A percentile compares a stretch with the other conserved stretches of the same genome.
phyloP scores from a whole-genome alignment of 2,797 vertebrate genomes.

The Gallinago solitaria region DNA sequence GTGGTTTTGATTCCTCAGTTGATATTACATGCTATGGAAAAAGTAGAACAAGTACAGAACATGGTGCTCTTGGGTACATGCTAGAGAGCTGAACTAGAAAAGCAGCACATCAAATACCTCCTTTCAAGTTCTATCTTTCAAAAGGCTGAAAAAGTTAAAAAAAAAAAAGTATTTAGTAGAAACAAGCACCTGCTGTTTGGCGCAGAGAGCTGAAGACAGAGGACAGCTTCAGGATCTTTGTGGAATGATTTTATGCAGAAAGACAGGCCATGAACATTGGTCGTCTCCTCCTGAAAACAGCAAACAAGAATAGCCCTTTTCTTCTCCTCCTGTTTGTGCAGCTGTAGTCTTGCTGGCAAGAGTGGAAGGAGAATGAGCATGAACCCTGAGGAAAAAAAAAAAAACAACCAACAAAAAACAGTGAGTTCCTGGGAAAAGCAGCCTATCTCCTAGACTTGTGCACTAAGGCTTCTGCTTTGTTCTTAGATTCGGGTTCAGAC shows the following conservation, averaged over 20 bases:
- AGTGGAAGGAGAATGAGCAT: constrained; percentile 39
- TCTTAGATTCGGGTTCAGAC: background rate
- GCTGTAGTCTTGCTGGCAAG: constrained; percentile 61
- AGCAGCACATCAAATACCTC: background rate
- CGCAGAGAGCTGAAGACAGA: background rate
- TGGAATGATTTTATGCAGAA: constrained; percentile 31
- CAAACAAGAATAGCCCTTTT: constrained; percentile 55
- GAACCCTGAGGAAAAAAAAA: constrained; percentile 21
- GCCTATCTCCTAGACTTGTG: background rate
- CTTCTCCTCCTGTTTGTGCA: constrained; percentile 63
- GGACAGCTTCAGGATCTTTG: constrained; percentile 46
- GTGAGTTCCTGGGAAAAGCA: constrained; percentile 41
- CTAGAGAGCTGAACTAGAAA: background rate
- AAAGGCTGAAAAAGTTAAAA: background rate
- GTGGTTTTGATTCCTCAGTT: background rate
- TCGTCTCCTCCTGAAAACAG: constrained; percentile 49
- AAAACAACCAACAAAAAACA: background rate
- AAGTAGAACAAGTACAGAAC: background rate
- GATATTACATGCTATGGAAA: background rate
- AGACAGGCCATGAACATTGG: constrained; percentile 30
- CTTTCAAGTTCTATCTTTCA: background rate
- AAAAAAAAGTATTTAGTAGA: background rate
- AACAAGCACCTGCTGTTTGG: constrained; percentile 11
- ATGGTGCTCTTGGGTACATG: background rate
- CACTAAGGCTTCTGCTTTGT: constrained; percentile 1